Conservation (phyloP, 2,888 invertebrate genomes). For the Apotomis betuletana region DNA sequence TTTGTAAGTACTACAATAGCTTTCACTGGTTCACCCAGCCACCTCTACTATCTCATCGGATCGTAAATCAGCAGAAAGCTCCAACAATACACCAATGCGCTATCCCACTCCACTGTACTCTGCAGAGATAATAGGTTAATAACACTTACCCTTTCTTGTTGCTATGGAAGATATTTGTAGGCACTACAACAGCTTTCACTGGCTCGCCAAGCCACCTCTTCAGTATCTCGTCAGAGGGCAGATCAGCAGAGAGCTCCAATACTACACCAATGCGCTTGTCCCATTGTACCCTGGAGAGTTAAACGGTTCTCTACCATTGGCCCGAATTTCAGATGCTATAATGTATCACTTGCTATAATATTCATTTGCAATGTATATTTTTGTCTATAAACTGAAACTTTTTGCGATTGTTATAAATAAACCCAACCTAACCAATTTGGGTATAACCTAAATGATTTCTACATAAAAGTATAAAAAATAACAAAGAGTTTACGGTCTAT, state of each 20-base stretch:
- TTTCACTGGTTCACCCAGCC: conserved; percentile 97
- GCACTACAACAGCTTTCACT: conserved; percentile 91
- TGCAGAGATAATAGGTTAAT: neutral
- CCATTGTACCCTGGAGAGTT: conserved; percentile 65
- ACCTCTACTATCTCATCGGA: conserved; percentile 87
- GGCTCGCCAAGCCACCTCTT: conserved; percentile 98
- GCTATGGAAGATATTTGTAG: conserved; percentile 92
- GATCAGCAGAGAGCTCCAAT: conserved; percentile 91
- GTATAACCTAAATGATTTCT: too few species aligned
- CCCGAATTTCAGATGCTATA: too few species aligned
- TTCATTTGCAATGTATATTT: too few species aligned
- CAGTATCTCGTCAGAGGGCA: conserved; percentile 87
- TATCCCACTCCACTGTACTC: conserved; percentile 81
- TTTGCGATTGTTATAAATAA: too few species aligned
- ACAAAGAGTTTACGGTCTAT: too few species aligned
- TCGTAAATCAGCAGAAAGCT: conserved; percentile 92
- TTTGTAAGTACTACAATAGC: conserved; percentile 92
- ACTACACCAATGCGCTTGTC: conserved; percentile 87
- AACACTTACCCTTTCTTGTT: conserved; percentile 93
- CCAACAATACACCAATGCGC: conserved; percentile 89
- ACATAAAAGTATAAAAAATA: too few species aligned
- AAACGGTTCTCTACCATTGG: neutral
- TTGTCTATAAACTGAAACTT: too few species aligned
- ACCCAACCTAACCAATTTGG: too few species aligned
- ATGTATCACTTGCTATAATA: too few species aligned